These are phyloP conservation scores for Paradisaea rubra DNA, from an alignment of 2,113 vertebrate species.

Conservation along the genomic window DNA sequence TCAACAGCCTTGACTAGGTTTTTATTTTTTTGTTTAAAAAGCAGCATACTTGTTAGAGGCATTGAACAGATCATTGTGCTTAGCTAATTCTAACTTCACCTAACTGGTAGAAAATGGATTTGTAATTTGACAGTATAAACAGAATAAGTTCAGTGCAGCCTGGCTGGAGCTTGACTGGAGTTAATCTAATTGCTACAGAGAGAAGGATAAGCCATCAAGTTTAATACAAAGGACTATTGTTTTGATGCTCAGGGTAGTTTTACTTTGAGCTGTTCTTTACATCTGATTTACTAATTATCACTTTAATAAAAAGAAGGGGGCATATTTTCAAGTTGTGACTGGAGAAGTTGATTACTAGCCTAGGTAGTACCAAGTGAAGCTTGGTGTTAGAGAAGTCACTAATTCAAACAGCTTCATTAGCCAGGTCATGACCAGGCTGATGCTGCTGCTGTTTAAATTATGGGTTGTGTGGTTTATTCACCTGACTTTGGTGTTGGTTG, in stretches of 20 bases:
- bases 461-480: not conserved
- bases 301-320: not conserved
- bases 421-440: not conserved
- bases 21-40: not conserved
- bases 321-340: not conserved
- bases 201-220: not conserved
- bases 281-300: not conserved
- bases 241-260: not conserved
- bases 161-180: not conserved
- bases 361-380: not conserved
- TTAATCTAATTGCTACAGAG: not conserved
- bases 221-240: not conserved
- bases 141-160: not conserved
- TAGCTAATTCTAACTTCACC: not conserved
- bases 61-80: not conserved
- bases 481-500: fast-evolving
- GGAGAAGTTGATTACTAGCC: not conserved
- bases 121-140: not conserved
- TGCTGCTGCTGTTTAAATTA: not conserved
- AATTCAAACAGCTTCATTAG: not conserved
- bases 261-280: not conserved
- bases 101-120: not conserved
- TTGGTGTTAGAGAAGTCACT: not conserved
- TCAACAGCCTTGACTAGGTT: not conserved
- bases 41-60: not conserved